A percentile compares a stretch with the other conserved stretches of the same genome.
Conservation (phyloP, 1,140 invertebrate genomes). For the Coboldia fuscipes region DNA sequence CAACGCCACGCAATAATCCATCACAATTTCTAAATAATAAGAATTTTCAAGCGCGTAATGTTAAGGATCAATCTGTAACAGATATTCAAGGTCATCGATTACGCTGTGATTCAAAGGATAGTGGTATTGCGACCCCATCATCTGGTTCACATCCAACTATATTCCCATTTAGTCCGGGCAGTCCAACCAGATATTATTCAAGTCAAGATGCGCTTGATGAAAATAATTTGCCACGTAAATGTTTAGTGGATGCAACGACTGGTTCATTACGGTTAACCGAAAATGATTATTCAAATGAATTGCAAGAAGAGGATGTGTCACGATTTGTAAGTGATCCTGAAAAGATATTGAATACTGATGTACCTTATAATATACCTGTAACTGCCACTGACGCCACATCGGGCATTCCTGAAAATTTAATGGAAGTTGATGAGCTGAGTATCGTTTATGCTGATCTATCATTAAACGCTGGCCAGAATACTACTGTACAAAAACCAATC, state of each 20-base stretch:
- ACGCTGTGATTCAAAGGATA: conserved; percentile 20
- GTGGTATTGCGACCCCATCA: conserved; percentile 24
- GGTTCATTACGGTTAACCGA: conserved; percentile 10
- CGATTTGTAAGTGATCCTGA: too few relatives aligned
- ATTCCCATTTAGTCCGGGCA: conserved; percentile 34
- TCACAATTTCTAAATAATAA: too few relatives aligned
- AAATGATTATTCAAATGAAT: too few relatives aligned
- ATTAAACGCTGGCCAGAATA: neutral
- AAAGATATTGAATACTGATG: neutral
- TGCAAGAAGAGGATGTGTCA: too few relatives aligned
- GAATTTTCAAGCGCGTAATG: too few relatives aligned
- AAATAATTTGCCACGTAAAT: conserved; percentile 7
- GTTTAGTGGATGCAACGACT: conserved; percentile 15
- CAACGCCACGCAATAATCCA: neutral
- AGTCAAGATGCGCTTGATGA: conserved; percentile 16
- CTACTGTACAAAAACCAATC: neutral
- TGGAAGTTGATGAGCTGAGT: conserved; percentile 1
- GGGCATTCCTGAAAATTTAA: neutral
- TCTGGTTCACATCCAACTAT: conserved; percentile 29
- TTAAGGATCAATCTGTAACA: too few relatives aligned
- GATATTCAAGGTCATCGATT: conserved; percentile 3
- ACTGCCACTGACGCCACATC: conserved; percentile 1
- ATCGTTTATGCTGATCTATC: conserved; percentile 4
- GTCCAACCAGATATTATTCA: conserved; percentile 27
- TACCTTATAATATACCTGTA: too few relatives aligned